Evolutionary conservation across 2,113 vertebrate genomes (phyloP), one percentile per base, ranked within the genome.

Genomic region (Phrynosoma blainvillii): DNA sequence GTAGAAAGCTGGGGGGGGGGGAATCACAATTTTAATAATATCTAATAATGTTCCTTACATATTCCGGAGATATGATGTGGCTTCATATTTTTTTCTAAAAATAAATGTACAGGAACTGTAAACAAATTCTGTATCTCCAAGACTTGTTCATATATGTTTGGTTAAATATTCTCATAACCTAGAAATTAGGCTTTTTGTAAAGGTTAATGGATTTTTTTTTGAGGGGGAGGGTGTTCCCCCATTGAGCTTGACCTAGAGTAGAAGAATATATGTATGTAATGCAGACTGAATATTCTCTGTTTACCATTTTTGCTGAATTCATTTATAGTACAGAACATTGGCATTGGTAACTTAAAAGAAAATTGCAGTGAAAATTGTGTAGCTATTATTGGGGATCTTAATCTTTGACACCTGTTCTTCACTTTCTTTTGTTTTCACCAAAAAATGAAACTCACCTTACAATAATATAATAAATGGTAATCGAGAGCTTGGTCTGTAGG

Each of bases 351-450:
- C 30, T 90, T 83, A 1, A 11, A 62, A 74, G 21, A n/a, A 27
- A 36, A 79, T n/a, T 84, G 21, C 14, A 88, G 13, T 71, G 54
- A 54, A 87, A 88, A 6, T 47, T 21, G 79, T 92, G 71, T 68
- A 84, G 13, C 79, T 40, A 36, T 70, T 74, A 74, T 90, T 88
- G 79, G 62, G 13, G 70, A 62, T 68, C 2, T 18, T 77, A 40
- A 25, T 42, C 1, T 84, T 89, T 62, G 52, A 20, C 88, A 27
- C 86, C 91, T 59, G 42, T 79, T 89, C 92, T 83, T 0, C 42
- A 62, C 75, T 75, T 83, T 91, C 84, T 86, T 88, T 84, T 59
- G 87, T 92, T 78, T 1, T 0, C 88, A 83, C 91, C 87, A 47
- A 47, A 47, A 47, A 5, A 47, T 47, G 47, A 5, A 7, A 47